phyloP scores from a whole-genome alignment of 1,140 invertebrate species.

The Musca domestica region DNA sequence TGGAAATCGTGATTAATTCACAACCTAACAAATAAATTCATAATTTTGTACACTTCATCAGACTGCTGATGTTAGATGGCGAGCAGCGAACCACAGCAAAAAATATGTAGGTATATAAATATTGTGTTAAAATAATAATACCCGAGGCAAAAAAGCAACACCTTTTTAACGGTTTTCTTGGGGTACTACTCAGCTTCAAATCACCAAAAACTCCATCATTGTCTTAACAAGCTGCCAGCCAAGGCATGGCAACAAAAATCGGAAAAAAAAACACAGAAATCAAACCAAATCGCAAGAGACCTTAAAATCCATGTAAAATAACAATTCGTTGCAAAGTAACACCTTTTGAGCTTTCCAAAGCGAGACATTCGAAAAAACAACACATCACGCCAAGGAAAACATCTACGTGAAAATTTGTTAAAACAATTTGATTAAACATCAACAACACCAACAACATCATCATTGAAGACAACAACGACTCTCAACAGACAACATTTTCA shows the following conservation, averaged over 20 bases:
- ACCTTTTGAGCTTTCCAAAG: no score
- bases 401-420: slow-evolving; percentile 9
- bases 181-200: neutral
- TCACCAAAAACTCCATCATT: neutral
- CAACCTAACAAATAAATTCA: slow-evolving; percentile 1
- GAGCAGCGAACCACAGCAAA: neutral
- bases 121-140: slow-evolving; percentile 17
- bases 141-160: neutral
- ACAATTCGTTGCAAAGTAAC: no score
- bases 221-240: neutral
- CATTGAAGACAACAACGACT: no score
- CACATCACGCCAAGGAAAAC: no score
- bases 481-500: no score
- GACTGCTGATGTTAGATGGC: neutral
- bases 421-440: neutral
- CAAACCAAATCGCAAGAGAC: no score
- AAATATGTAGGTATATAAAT: neutral
- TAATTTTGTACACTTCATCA: neutral
- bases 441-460: neutral
- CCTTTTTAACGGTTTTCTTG: neutral
- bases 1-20: slow-evolving; percentile 17
- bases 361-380: no score
- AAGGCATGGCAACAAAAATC: no score
- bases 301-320: no score
- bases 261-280: no score